Evolutionary conservation across 2,888 invertebrate genomes (phyloP).

Genomic region (Hirtodrosophila duncani): DNA sequence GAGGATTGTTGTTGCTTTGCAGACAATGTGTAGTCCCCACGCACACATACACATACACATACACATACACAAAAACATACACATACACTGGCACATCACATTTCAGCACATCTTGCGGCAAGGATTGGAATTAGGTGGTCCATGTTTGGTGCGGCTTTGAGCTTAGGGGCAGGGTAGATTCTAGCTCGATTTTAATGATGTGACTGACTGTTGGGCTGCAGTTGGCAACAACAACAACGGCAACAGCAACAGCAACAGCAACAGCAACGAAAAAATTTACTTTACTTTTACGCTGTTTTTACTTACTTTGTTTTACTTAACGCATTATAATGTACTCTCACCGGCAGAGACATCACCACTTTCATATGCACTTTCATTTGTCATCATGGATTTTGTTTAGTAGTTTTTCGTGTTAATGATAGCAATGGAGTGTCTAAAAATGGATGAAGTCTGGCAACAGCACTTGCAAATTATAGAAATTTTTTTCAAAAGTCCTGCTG

Average conservation of each 20-base stretch:
- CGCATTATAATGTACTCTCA: too few relatives aligned
- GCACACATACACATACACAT: neutral
- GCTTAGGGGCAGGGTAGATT: neutral
- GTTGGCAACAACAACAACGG: constrained; percentile 40
- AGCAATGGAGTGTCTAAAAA: too few relatives aligned
- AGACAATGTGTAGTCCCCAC: neutral
- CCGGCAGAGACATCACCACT: neutral
- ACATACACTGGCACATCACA: neutral
- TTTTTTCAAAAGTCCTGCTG: too few relatives aligned
- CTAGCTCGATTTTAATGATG: constrained; percentile 68
- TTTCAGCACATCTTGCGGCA: constrained; percentile 53
- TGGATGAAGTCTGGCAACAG: too few relatives aligned
- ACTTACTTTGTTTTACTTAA: too few relatives aligned
- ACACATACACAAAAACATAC: neutral
- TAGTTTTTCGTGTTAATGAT: too few relatives aligned
- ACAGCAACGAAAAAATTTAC: constrained; percentile 2
- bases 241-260: constrained; percentile 13
- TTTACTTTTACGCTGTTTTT: constrained; percentile 33
- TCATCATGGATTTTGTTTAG: too few relatives aligned
- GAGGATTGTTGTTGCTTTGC: constrained; percentile 49
- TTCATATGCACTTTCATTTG: too few relatives aligned
- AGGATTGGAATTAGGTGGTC: constrained; percentile 69
- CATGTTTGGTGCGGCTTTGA: too few relatives aligned
- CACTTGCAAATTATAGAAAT: too few relatives aligned
- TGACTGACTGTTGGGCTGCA: constrained; percentile 51